Conservation (phyloP, 1,140 invertebrate species). For the Drosophila ananassae region DNA sequence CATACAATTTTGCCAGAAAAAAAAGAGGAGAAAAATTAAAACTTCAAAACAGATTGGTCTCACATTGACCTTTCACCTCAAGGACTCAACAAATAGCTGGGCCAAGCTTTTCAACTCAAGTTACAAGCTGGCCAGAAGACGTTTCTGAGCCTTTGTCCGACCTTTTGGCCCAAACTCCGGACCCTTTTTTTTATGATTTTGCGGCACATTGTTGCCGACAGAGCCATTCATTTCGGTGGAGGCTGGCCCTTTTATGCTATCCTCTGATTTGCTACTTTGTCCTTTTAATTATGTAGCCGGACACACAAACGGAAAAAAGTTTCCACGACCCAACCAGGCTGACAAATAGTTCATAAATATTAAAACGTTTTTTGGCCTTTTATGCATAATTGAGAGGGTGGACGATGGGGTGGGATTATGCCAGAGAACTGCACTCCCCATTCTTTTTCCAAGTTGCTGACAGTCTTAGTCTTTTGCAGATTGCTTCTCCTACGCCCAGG, state of each 20-base stretch:
- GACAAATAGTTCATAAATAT: slow-evolving; percentile 78
- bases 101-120: slow-evolving; percentile 12
- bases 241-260: slow-evolving; percentile 59
- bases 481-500: slow-evolving; percentile 88
- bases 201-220: slow-evolving; percentile 11
- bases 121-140: slow-evolving; percentile 12
- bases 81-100: slow-evolving; percentile 1
- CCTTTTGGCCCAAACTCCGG: slow-evolving; percentile 22
- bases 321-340: slow-evolving; percentile 19
- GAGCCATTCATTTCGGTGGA: slow-evolving; percentile 28
- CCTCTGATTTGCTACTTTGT: slow-evolving; percentile 77
- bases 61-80: slow-evolving; percentile 41
- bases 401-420: too few relatives aligned
- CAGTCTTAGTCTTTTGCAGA: slow-evolving; percentile 83
- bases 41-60: slow-evolving; percentile 33
- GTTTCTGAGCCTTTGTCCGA: slow-evolving; percentile 30
- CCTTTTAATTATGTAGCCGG: slow-evolving; percentile 77
- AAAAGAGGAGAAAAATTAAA: neutral
- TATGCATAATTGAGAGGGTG: slow-evolving; percentile 64
- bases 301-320: slow-evolving; percentile 27
- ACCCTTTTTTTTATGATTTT: slow-evolving; percentile 43
- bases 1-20: neutral
- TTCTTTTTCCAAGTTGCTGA: slow-evolving; percentile 42
- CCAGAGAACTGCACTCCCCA: slow-evolving; percentile 6
- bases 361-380: slow-evolving; percentile 54